Evolutionary conservation across 2,797 vertebrate genomes (phyloP).

Genomic region (Premnoplex brunnescens): DNA sequence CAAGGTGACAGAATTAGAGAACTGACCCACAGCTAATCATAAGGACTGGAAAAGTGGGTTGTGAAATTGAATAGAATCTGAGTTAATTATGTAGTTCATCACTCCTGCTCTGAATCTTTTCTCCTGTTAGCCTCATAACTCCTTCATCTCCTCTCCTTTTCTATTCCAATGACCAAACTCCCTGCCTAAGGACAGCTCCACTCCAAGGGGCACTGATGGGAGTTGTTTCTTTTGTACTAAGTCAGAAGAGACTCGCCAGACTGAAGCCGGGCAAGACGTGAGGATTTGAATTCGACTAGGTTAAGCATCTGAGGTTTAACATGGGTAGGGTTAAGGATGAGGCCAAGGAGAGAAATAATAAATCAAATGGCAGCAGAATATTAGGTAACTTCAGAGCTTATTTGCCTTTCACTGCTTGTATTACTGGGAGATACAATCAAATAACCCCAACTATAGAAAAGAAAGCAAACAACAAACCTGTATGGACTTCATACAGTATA

Average conservation of each 20-base stretch:
- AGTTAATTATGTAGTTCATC: background rate
- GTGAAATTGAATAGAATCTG: background rate
- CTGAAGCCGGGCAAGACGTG: background rate
- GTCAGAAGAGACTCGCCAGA: background rate
- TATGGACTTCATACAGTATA: background rate
- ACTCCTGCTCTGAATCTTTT: background rate
- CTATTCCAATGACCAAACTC: background rate
- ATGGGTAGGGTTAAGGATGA: background rate
- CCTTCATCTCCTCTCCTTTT: background rate
- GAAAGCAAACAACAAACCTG: conserved; percentile 15
- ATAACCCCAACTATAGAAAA: background rate
- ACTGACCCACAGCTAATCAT: background rate
- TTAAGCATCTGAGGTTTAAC: background rate
- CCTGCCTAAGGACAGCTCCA: background rate
- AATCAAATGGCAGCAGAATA: background rate
- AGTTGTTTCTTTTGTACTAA: background rate
- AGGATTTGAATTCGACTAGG: background rate
- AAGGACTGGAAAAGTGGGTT: background rate
- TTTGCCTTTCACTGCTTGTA: conserved; percentile 7
- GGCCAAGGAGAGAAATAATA: background rate
- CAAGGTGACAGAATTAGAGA: background rate
- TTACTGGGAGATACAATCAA: background rate
- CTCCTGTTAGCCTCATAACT: background rate
- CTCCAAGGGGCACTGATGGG: fast-evolving
- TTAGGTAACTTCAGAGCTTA: conserved; percentile 12